phyloP scores from a whole-genome alignment of 1,140 invertebrate species.

The Pemphigus obesinymphae region DNA sequence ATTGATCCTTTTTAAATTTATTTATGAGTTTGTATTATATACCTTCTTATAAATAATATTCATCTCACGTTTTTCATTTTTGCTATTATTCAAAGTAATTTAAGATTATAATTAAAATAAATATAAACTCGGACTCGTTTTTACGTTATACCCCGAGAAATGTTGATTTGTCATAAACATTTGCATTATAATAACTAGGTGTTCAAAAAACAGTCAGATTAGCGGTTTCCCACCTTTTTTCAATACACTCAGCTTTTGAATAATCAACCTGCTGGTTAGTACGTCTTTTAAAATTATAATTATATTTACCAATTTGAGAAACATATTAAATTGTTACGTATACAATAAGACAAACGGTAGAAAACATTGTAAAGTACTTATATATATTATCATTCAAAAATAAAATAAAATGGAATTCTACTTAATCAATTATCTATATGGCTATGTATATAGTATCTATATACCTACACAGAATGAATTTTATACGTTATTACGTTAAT shows the following conservation, averaged over 20 bases:
- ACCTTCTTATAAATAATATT: not conserved
- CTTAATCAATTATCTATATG: not conserved
- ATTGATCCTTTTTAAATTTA: not conserved
- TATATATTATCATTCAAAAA: not conserved
- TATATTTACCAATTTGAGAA: not conserved
- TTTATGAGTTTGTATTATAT: not conserved
- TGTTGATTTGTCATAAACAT: conserved; percentile 8
- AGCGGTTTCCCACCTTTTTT: conserved; percentile 25
- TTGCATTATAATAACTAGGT: not conserved
- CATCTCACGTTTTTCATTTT: not conserved
- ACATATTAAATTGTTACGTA: not conserved
- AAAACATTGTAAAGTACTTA: not conserved
- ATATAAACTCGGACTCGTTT: not conserved
- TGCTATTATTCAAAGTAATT: not conserved
- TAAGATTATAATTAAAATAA: conserved; percentile 14
- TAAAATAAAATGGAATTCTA: not conserved
- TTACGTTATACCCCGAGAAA: not conserved
- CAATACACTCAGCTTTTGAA: conserved; percentile 7
- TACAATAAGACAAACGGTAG: conserved; percentile 7
- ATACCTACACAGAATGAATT: too few species aligned
- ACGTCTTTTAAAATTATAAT: conserved; percentile 32
- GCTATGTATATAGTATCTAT: too few species aligned
- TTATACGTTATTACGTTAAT: too few species aligned
- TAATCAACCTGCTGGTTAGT: conserved; percentile 32
- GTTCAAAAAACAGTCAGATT: conserved; percentile 8